phyloP scores from a whole-genome alignment of 2,113 vertebrate species.

The Sebastes schlegelii region DNA sequence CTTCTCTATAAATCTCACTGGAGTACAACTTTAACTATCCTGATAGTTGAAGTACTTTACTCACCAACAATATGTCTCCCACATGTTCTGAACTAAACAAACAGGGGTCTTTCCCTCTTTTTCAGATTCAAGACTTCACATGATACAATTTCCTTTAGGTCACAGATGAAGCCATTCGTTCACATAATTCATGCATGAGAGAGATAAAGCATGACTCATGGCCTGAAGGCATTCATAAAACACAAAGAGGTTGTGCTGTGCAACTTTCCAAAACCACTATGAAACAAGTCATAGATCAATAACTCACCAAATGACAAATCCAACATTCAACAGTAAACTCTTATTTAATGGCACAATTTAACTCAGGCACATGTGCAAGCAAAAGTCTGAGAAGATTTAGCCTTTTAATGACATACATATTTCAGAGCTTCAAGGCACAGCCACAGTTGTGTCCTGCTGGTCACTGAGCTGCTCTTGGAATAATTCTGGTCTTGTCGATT shows the following conservation, averaged over 20 bases:
- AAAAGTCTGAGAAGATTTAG: not conserved
- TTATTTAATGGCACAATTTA: not conserved
- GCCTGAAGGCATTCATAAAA: constrained; percentile 49
- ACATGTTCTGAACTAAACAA: not conserved
- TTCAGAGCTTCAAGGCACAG: not conserved
- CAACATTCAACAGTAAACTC: not conserved
- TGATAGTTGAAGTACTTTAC: not conserved
- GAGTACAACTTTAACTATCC: not conserved
- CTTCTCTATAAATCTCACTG: not conserved
- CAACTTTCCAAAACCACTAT: constrained; percentile 8
- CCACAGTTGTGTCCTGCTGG: no score
- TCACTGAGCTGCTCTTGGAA: not conserved
- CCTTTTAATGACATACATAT: not conserved
- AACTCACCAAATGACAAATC: constrained; percentile 10
- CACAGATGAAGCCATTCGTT: constrained; percentile 38
- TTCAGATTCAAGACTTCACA: constrained; percentile 28
- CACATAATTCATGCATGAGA: constrained; percentile 52
- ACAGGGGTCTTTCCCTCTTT: constrained; percentile 10
- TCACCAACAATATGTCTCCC: not conserved
- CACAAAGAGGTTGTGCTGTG: constrained; percentile 12
- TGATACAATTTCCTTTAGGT: constrained; percentile 35
- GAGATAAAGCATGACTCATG: constrained; percentile 46
- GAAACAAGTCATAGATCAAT: constrained; percentile 27
- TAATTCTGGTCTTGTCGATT: not conserved
- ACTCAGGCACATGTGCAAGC: not conserved